phyloP scores from a whole-genome alignment of 23 tunicate species.

The Corella eumyota region DNA sequence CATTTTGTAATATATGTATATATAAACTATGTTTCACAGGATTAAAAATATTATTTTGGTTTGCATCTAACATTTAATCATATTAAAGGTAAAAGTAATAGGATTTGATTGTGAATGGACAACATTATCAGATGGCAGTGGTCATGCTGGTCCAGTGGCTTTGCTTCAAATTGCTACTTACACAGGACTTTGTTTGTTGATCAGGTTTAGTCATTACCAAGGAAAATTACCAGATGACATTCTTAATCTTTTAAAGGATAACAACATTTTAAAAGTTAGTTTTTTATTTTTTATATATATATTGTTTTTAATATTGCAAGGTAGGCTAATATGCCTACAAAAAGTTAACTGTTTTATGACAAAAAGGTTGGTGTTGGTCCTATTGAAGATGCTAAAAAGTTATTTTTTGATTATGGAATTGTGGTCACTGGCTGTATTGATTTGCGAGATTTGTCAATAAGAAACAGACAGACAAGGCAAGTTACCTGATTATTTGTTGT shows the following conservation, averaged over 20 bases:
- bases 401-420: conserved; percentile 37
- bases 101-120: conserved; percentile 98
- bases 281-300: background rate
- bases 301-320: too few relatives aligned
- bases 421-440: conserved; percentile 76
- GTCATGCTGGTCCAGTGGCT: conserved; percentile 43
- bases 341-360: background rate
- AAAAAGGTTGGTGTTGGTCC: conserved; percentile 84
- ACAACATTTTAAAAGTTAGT: conserved; percentile 50
- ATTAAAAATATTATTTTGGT: too few relatives aligned
- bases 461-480: conserved; percentile 27
- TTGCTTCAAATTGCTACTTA: conserved; percentile 62
- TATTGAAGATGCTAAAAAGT: conserved; percentile 53
- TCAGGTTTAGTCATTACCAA: conserved; percentile 24
- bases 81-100: conserved; percentile 41
- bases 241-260: conserved; percentile 17
- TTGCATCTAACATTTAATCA: too few relatives aligned
- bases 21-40: too few relatives aligned
- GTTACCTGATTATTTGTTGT: too few relatives aligned
- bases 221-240: conserved; percentile 26
- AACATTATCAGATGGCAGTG: conserved; percentile 1
- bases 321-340: background rate
- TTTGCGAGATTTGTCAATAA: conserved; percentile 34
- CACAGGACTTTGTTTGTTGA: conserved; percentile 27
- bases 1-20: too few relatives aligned